Evolutionary conservation across 64 coral and sea anemone genomes (phyloP).

Genomic region (Pachyseris speciosa): DNA sequence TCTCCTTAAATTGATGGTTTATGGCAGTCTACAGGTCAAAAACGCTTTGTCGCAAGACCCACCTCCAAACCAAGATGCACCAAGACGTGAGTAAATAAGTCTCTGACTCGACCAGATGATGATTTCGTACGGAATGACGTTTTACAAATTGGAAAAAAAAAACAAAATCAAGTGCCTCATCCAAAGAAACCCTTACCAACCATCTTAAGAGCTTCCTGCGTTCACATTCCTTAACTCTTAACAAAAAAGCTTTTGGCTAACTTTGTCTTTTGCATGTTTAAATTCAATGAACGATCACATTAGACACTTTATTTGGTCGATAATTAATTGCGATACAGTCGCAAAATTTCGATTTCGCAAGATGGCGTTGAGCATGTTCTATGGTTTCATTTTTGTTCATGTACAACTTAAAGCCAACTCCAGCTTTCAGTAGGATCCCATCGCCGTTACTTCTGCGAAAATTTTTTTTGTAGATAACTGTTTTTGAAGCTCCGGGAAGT

Average conservation of each 20-base stretch:
- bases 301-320: not conserved
- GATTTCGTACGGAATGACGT: not conserved
- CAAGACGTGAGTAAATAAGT: not conserved
- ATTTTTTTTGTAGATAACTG: too few species aligned
- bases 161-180: too few species aligned
- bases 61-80: not conserved
- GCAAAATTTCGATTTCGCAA: not conserved
- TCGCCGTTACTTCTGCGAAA: too few species aligned
- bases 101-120: not conserved
- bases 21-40: not conserved
- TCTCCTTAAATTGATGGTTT: not conserved
- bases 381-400: too few species aligned
- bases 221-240: not conserved
- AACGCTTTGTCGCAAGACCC: not conserved
- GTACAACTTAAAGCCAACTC: too few species aligned
- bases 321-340: slow-evolving; percentile 4
- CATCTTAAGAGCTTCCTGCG: not conserved
- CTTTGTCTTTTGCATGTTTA: not conserved
- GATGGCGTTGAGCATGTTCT: not conserved
- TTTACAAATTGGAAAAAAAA: too few species aligned
- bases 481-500: too few species aligned
- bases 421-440: too few species aligned
- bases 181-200: too few species aligned
- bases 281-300: not conserved
- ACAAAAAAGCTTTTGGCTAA: not conserved